Evolutionary conservation across 2,113 vertebrate genomes (phyloP), one percentile per base, ranked within the genome.

Genomic region (Nothocercus julius): DNA sequence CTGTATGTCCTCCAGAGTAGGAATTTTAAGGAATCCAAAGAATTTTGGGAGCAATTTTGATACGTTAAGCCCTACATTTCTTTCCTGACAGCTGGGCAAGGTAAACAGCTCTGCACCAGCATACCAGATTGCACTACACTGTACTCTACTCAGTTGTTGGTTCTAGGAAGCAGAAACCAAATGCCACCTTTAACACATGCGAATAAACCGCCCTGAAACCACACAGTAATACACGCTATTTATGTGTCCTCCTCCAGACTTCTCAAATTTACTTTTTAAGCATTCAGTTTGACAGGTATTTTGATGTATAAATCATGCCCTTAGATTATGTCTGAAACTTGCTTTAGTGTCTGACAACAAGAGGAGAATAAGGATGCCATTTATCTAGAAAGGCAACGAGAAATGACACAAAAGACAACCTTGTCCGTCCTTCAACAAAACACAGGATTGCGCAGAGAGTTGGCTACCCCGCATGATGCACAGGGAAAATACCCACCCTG

Each of bases 191-290:
- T 75, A 72, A 54, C 15, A 8, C 21, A 45, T 54, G 24, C 8
- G 61, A 63, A 18, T n/a, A 79, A 85, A 2, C 17, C 47, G n/a
- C 3, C 36, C 45, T 58, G 7, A 58, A 84, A 63, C 6, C n/a
- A 5, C 62, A 18, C 1, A 0, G 0, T 42, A 45, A 45, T 0
- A 0, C 16, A 5, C 25, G 44, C 27, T 5, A 0, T 18, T 87
- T 80, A 13, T 8, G 5, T 0, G 0, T 7, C 67, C n/a, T 32
- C 32, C 51, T 69, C 25, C 32, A 90, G 70, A 9, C 8, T 17
- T 47, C 3, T 1, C 44, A 66, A 85, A 69, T 63, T 24, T 59
- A 68, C 28, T 79, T 69, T 77, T 64, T n/a, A 59, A 84, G 42
- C 77, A 15, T 45, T 76, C 36, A 1, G 3, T 34, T 25, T 90